Evolutionary conservation across 2,113 vertebrate species (phyloP), one percentile per base, ranked within the genome.

Genomic region (Labrus mixtus): DNA sequence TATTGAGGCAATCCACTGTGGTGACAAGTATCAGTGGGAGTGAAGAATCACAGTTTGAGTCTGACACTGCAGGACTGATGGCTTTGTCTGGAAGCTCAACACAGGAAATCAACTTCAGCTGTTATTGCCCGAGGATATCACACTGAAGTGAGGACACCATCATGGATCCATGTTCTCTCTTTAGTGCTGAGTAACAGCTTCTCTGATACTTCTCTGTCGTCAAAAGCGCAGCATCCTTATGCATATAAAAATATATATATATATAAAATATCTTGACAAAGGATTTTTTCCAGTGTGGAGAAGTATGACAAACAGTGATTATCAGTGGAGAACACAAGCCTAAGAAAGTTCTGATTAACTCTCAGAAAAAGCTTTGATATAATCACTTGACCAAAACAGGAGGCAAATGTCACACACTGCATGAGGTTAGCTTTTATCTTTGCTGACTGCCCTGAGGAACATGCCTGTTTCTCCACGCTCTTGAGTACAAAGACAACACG

Each of bases 21-120:
- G 63, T 48, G 76, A 68, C 45, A 58, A 71, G 36, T 67, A 72
- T 79, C 58, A 51, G 54, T 33, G 71, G 69, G 57, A 68, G 48
- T 51, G 73, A 39, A 60, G 61, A 87, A 50, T 83, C 75, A 72
- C 76, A 81, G 71, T 51, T 86, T 81, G 70, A 61, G 41, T 54
- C 73, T 48, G 75, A 76, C 79, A 56, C 56, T 19, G 66, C 78
- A 65, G 20, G 20, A 78, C 88, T 76, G 75, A 86, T 59, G 45
- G 69, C 78, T 85, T 63, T 80, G 75, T 73, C 62, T 78, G 53
- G 55, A 81, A 39, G 58, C 60, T 55, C 25, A 1, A 68, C 70
- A 71, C 71, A 82, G 83, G 77, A 87, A 79, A 85, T 85, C n/a
- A 63, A 58, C 67, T 45, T 68, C 17, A 36, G 68, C 61, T 12